These are phyloP conservation scores for Squalus acanthias DNA, from an alignment of 2,797 vertebrate genomes.

Conservation along the genomic window DNA sequence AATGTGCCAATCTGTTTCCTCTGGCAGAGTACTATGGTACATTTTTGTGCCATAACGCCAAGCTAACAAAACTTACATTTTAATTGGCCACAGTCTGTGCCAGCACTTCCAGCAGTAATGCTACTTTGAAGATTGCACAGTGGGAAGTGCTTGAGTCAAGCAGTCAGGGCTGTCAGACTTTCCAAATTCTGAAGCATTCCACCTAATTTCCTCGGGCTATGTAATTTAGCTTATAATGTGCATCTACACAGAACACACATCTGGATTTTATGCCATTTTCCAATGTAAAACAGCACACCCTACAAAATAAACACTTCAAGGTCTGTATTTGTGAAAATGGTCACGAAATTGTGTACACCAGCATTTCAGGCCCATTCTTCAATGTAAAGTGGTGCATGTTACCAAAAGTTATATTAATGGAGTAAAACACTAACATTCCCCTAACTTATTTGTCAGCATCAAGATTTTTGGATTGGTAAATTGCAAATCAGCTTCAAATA, in stretches of 20 bases:
- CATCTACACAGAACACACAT: neutral
- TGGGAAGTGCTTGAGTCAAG: neutral
- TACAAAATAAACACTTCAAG: neutral
- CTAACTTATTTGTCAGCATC: neutral
- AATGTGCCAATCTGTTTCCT: neutral
- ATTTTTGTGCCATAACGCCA: neutral
- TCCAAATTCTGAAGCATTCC: neutral
- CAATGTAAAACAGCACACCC: neutral
- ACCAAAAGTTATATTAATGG: neutral
- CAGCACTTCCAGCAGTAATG: neutral
- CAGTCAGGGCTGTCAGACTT: neutral
- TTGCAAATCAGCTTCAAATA: neutral
- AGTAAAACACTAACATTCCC: neutral
- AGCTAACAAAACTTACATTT: constrained; percentile 19
- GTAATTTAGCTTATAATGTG: neutral
- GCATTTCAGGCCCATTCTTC: no score
- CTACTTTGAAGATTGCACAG: neutral
- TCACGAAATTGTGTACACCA: neutral
- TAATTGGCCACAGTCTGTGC: neutral
- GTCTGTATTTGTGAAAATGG: neutral
- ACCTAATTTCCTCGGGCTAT: neutral
- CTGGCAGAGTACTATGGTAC: neutral
- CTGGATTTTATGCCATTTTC: neutral
- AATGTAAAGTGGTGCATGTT: neutral
- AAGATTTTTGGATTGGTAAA: neutral